Evolutionary conservation across 1,140 invertebrate genomes (phyloP).

Genomic region (Triops longicaudatus): DNA sequence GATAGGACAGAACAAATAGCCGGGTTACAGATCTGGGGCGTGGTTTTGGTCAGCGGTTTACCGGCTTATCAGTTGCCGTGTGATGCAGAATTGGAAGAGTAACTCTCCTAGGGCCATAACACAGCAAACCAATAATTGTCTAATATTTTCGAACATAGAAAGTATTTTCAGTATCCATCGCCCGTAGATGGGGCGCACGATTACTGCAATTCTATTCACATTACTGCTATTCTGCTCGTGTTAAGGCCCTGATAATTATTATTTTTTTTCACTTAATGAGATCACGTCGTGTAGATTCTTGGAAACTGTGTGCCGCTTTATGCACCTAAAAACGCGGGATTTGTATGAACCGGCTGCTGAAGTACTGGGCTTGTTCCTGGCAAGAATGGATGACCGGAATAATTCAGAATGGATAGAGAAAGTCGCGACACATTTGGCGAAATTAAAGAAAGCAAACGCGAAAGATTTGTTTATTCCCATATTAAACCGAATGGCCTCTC

Average conservation of each 20-base stretch:
- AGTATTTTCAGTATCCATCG: no score
- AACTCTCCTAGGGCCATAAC: no score
- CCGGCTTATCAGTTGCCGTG: neutral
- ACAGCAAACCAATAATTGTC: no score
- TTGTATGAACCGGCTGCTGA: neutral
- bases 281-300: neutral
- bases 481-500: neutral
- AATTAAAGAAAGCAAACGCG: neutral
- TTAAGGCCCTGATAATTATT: neutral
- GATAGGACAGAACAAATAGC: neutral
- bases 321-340: neutral
- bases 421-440: neutral
- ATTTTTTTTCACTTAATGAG: neutral
- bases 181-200: no score
- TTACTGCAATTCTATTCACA: no score
- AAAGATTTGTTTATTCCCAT: neutral
- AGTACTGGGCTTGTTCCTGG: constrained; percentile 1
- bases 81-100: neutral
- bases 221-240: neutral
- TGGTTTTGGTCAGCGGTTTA: neutral
- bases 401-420: neutral
- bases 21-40: neutral
- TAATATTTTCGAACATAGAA: no score
- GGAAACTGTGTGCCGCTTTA: neutral
- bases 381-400: neutral